Conservation (phyloP, 2,888 invertebrate species). For the Rhaphigaster nebulosa region DNA sequence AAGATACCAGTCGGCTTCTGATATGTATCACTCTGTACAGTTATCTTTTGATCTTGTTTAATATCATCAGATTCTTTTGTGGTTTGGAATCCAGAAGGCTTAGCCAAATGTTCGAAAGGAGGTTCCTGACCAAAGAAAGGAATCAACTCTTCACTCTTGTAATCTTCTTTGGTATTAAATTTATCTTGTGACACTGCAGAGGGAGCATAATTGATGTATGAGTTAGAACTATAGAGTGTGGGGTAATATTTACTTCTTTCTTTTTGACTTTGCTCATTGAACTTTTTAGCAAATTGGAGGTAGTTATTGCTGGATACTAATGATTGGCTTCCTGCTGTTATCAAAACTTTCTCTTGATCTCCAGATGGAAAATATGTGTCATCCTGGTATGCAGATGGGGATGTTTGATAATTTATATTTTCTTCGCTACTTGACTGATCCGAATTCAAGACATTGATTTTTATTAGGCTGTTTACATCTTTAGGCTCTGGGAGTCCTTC, state of each 20-base stretch:
- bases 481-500: conserved; percentile 61
- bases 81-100: conserved; percentile 62
- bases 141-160: conserved; percentile 56
- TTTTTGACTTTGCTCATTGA: conserved; percentile 58
- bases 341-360: conserved; percentile 65
- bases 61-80: conserved; percentile 47
- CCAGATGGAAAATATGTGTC: conserved; percentile 24
- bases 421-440: conserved; percentile 61
- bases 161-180: conserved; percentile 54
- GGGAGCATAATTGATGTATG: background rate
- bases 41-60: conserved; percentile 41
- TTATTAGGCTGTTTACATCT: conserved; percentile 64
- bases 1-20: conserved; percentile 4
- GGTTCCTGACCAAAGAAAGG: conserved; percentile 63
- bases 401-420: conserved; percentile 58
- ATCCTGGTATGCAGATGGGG: conserved; percentile 54
- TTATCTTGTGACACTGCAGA: conserved; percentile 40
- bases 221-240: background rate
- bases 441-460: conserved; percentile 61
- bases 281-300: conserved; percentile 59
- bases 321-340: conserved; percentile 66
- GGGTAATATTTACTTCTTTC: conserved; percentile 35
- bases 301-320: conserved; percentile 66
- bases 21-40: background rate
- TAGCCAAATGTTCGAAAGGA: conserved; percentile 61